Base-by-base conservation (phyloP, 2,797 vertebrate species). In the Pangasius krempfi region DNA sequence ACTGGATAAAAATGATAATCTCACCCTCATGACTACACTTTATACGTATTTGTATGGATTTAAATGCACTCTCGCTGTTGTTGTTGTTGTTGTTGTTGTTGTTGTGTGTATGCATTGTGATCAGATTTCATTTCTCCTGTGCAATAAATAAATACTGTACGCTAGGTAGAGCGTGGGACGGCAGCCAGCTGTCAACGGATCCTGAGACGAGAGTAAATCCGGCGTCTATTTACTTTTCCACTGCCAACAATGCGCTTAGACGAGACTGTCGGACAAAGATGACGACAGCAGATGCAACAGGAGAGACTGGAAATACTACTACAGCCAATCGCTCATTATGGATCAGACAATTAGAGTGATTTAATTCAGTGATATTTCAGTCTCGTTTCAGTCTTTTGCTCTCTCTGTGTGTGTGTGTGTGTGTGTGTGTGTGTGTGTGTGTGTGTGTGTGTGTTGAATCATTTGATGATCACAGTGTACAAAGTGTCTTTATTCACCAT, bases 201-300 rank as follows among this genome's bases (percentile, higher is more conserved):
- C 40, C 81, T 20, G 81, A 50, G 40, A 84, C 27, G 2, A 83
- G 81, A 83, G 81, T 27, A 83, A 83, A 83, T 83, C 81, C 37
- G 10, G 37, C 2, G 27, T 84, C 58, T 83, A 27, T 84, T 84
- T 50, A 47, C 40, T 84, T 84, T 84, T 84, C 81, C 81, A 50
- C 44, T 3, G 60, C 40, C 16, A n/a, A 84, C 81, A 84, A 84
- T 84, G 56, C 0, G 22, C 14, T n/a, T 40, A 64, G 47, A 58
- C 3, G 52, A 40, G 54, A 58, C 18, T 0, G 20, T 33, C 10
- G 5, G 56, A 27, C 20, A 30, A 25, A 40, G 60, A 84, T 84
- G 81, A 84, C 40, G 60, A 66, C 40, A 47, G 58, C 81, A 84
- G 27, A 84, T 20, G 60, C 81, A 64, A 84, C 81, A 66, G 60